Base-by-base conservation (phyloP, 2,888 invertebrate species). In the Erebia epiphron region DNA sequence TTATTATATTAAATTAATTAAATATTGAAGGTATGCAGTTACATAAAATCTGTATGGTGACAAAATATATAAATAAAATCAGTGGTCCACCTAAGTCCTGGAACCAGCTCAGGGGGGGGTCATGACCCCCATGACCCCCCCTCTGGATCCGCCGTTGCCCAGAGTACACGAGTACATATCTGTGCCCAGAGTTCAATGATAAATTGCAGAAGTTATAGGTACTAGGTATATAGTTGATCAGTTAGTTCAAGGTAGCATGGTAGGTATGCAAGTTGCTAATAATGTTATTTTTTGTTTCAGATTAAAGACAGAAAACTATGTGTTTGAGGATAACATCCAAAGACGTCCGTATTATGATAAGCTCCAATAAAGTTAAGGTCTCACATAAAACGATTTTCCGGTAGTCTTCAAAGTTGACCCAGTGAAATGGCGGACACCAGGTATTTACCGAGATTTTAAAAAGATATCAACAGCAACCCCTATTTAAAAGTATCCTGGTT, bases 391-490 rank as follows among this genome's bases (percentile, higher is more conserved):
- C 82, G 43, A 84, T 82, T 76, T 82, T 85, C 77, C 87, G 87
- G 82, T 88, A 90, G 89, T 86, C 78, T 75, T 79, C 79, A 70
- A 72, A 67, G 82, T 76, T 73, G 11, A 63, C 66, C 9, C n/a
- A 52, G 10, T 9, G 79, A 52, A 69, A 91, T 91, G 89, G 87
- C 86, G 68, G 88, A 89, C 70, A 87, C 85, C 75, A 89, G 91
- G 91, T 91, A 76, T 43, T 58, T 21, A 64, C 16, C 13, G 13
- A 26, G 14, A 21, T 57, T 57, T 57, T 21, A 57, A 54, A 9
- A 18, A n/a, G 5, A 14, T 50, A n/a, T 5, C 14, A 50, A 50
- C 50, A 7, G 14, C 13, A n/a, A 50, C n/a, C 7, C n/a, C 14
- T 50, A 50, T 13, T 50, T 50, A 50, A 46, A 46, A 46, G 13